Evolutionary conservation across 2,888 invertebrate genomes (phyloP).

Genomic region (Temnothorax ravouxi): DNA sequence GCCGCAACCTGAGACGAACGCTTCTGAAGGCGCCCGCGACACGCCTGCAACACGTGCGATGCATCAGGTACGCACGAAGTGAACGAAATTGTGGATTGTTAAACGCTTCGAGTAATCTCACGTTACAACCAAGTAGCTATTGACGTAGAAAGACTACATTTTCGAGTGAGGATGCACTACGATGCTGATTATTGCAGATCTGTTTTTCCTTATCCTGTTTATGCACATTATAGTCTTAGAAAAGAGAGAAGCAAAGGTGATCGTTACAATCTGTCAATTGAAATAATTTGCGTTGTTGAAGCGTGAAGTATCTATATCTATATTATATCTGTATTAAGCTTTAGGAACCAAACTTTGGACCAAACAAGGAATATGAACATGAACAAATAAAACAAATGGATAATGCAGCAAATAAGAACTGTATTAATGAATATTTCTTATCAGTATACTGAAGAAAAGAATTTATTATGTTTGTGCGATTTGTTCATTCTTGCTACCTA

Average conservation of each 20-base stretch:
- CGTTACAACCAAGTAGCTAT: not conserved
- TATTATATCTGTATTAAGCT: not conserved
- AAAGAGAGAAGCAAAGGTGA: not conserved
- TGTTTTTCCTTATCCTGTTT: constrained; percentile 13
- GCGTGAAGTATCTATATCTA: not conserved
- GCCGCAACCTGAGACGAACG: constrained; percentile 71
- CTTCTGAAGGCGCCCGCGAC: constrained; percentile 79
- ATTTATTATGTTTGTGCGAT: not conserved
- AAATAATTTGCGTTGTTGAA: not conserved
- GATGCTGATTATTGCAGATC: not conserved
- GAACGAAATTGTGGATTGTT: not conserved
- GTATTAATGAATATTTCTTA: not conserved
- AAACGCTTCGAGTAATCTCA: not conserved
- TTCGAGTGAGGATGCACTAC: not conserved
- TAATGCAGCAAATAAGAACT: not conserved
- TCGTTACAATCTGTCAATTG: not conserved
- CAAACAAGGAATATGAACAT: not conserved
- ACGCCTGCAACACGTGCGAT: constrained; percentile 79
- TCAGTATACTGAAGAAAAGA: not conserved
- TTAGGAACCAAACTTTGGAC: not conserved
- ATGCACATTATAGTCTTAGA: not conserved
- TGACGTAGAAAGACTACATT: not conserved
- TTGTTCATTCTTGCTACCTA: not conserved
- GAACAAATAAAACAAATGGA: not conserved
- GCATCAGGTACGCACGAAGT: constrained; percentile 80